A percentile compares a stretch with the other conserved stretches of the same genome.
phyloP scores from a whole-genome alignment of 2,113 vertebrate genomes.

The Syngnathus scovelli region DNA sequence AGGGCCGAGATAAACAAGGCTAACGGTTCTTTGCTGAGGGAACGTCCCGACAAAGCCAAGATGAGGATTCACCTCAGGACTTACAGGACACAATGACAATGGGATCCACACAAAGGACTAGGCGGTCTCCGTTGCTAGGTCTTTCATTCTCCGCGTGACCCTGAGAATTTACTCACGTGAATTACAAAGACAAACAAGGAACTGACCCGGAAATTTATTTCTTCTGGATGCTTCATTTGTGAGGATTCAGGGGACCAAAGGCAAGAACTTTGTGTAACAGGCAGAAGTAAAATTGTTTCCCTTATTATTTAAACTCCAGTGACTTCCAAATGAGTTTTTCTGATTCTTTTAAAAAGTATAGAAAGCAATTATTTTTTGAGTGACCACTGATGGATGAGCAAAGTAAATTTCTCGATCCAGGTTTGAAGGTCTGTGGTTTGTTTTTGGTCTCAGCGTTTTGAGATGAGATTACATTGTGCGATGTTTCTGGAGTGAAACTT shows the following conservation, averaged over 20 bases:
- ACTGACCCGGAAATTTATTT: conserved; percentile 4
- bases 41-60: conserved; percentile 68
- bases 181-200: conserved; percentile 19
- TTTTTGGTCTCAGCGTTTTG: conserved; percentile 36
- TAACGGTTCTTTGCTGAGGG: conserved; percentile 41
- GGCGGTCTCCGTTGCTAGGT: conserved; percentile 46
- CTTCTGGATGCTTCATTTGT: conserved; percentile 20
- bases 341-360: neutral
- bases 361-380: conserved; percentile 17
- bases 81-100: conserved; percentile 51
- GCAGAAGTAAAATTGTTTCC: conserved; percentile 19
- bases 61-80: conserved; percentile 54
- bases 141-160: conserved; percentile 44
- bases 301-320: conserved; percentile 1
- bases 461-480: conserved; percentile 16
- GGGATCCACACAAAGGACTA: conserved; percentile 58
- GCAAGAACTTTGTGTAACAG: conserved; percentile 34
- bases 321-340: neutral
- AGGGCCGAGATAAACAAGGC: conserved; percentile 41
- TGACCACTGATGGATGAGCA: conserved; percentile 48
- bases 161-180: conserved; percentile 35
- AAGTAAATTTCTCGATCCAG: conserved; percentile 47
- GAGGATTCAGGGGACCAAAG: conserved; percentile 12
- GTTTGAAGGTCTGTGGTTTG: conserved; percentile 48
- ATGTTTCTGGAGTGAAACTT: conserved; percentile 10